These are phyloP conservation scores for Meandrusa payeni DNA, from an alignment of 2,888 invertebrate species.

Conservation along the genomic window DNA sequence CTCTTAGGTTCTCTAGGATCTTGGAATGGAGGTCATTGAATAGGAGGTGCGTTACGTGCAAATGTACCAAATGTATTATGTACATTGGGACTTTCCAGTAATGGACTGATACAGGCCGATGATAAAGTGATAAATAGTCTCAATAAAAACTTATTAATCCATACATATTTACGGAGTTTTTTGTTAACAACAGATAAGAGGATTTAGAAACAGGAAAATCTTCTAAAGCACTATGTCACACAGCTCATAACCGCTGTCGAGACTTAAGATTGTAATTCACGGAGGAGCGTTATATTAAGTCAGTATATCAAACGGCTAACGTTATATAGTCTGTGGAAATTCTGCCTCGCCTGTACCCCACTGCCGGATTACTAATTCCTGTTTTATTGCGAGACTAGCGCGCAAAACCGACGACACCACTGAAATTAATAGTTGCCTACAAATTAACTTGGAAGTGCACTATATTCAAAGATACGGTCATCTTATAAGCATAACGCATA, in stretches of 20 bases:
- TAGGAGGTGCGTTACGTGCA: too few species aligned
- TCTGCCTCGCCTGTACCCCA: not conserved
- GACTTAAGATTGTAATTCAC: slow-evolving; percentile 16
- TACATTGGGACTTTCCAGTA: too few species aligned
- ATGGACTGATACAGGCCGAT: too few species aligned
- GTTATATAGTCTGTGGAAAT: slow-evolving; percentile 5
- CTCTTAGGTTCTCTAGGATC: too few species aligned
- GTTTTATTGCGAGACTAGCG: slow-evolving; percentile 18
- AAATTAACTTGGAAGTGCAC: slow-evolving; percentile 18
- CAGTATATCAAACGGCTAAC: slow-evolving; percentile 20
- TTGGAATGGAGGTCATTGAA: too few species aligned
- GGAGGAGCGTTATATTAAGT: slow-evolving; percentile 17
- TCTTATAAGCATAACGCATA: slow-evolving; percentile 6
- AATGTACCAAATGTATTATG: too few species aligned
- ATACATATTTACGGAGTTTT: too few species aligned
- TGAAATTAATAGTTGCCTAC: slow-evolving; percentile 21
- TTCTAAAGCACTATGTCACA: not conserved
- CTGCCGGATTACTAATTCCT: slow-evolving; percentile 17
- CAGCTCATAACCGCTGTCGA: slow-evolving; percentile 1
- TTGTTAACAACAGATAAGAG: too few species aligned
- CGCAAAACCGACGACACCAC: slow-evolving; percentile 18
- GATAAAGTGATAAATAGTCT: too few species aligned
- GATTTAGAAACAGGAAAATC: not conserved
- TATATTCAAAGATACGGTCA: slow-evolving; percentile 18
- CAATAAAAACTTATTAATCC: too few species aligned